Evolutionary conservation across 2,113 vertebrate species (phyloP), one percentile per base, ranked within the genome.

Genomic region (Apistogramma diplotaenia): DNA sequence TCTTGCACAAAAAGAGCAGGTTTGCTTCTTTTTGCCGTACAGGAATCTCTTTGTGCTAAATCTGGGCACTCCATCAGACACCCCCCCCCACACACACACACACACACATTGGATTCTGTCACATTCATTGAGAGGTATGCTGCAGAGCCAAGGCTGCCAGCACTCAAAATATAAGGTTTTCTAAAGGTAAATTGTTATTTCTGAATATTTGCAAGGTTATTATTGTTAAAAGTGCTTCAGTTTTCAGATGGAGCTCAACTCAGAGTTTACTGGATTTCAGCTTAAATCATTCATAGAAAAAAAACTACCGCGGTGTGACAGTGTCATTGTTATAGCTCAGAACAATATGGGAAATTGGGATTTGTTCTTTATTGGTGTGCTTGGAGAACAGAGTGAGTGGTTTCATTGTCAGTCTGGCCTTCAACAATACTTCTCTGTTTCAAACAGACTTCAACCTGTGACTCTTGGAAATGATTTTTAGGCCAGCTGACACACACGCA

Each of bases 381-480:
- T n/a, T 25, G 27, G 21, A 33, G 33, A 18, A 78, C 1, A 57
- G 37, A 85, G 61, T 7, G 1, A 78, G 78, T 6, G 16, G 79
- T 61, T 58, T 81, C 75, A n/a, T n/a, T 53, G 79, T 71, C 61
- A 35, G 58, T 51, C 77, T 71, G 75, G 83, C 80, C 57, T 76
- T 54, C 35, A 51, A 29, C 61, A 57, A 81, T 65, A 55, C 57
- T n/a, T 77, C 83, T 91, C 79, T 55, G 73, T 84, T 89, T 89
- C 86, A 89, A 87, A 84, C 79, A 79, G 61, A 77, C 79, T 19
- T 73, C 81, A 88, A 74, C 89, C 82, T 74, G 85, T 60, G 85
- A 87, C 85, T 86, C 81, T 82, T 82, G 81, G 87, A 89, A 46
- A 29, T 70, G 78, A 62, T 79, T 83, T 73, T n/a, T 27, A 25